Conservation (phyloP, 2,888 invertebrate species). For the Scrobipalpa costella region DNA sequence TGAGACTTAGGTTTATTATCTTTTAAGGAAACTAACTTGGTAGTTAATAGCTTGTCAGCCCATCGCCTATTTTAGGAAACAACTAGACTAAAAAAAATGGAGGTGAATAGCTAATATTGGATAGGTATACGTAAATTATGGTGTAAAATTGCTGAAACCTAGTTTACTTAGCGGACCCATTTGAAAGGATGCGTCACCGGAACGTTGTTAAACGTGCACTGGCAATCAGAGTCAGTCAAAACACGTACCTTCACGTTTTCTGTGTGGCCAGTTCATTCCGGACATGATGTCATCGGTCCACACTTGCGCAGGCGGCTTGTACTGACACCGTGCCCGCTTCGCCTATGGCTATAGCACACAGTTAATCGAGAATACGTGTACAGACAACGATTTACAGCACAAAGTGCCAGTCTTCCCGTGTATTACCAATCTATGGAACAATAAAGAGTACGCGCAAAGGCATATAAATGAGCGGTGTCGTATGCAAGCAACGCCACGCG, state of each 20-base stretch:
- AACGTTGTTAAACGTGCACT: conserved; percentile 48
- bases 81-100: too few relatives aligned
- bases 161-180: neutral
- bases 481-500: conserved; percentile 71
- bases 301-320: conserved; percentile 68
- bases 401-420: conserved; percentile 79
- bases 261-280: conserved; percentile 72
- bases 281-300: conserved; percentile 75
- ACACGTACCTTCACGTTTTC: conserved; percentile 69
- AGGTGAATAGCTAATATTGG: neutral
- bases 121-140: conserved; percentile 34
- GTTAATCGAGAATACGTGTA: conserved; percentile 78
- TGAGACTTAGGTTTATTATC: too few relatives aligned
- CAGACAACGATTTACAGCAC: conserved; percentile 79
- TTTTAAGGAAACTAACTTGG: too few relatives aligned
- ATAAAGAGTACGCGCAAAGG: conserved; percentile 71
- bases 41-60: too few relatives aligned
- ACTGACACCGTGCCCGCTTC: conserved; percentile 62
- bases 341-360: conserved; percentile 63
- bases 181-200: conserved; percentile 52
- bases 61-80: too few relatives aligned
- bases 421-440: conserved; percentile 80
- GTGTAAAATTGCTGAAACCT: neutral
- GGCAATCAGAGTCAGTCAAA: conserved; percentile 55
- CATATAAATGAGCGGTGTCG: conserved; percentile 75